These are phyloP conservation scores for Aplysina aerophoba DNA, from an alignment of 37 sponge, comb jelly and placozoan genomes.

Conservation along the genomic window DNA sequence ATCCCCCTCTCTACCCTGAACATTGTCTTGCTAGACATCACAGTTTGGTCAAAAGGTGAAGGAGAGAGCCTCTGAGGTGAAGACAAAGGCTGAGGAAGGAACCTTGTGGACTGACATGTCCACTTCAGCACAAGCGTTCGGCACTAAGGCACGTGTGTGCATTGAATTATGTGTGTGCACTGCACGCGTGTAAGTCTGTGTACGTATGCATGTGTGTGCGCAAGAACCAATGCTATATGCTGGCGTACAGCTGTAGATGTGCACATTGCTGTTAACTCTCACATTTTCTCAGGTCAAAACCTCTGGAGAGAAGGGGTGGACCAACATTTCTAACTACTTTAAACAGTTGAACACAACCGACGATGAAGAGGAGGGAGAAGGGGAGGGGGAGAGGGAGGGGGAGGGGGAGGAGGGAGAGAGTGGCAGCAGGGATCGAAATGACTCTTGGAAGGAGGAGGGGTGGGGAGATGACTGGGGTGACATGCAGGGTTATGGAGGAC, in stretches of 20 bases:
- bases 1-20: too few relatives aligned
- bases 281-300: constrained; percentile 1
- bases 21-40: background rate
- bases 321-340: constrained; percentile 2
- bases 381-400: background rate
- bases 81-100: constrained; percentile 6
- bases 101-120: constrained; percentile 20
- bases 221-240: too few relatives aligned
- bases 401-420: background rate
- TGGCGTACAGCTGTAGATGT: too few relatives aligned
- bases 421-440: background rate
- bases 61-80: constrained; percentile 15
- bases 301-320: constrained; percentile 25
- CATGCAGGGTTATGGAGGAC: background rate
- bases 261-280: too few relatives aligned
- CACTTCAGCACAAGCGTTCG: constrained; percentile 18
- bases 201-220: too few relatives aligned
- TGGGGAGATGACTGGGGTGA: background rate
- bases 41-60: constrained; percentile 23
- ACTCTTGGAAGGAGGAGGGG: background rate
- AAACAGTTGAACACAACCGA: background rate
- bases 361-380: background rate
- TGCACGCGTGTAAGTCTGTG: too few relatives aligned
- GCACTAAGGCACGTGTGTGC: background rate
- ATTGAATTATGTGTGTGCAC: too few relatives aligned